phyloP scores from a whole-genome alignment of 2,797 vertebrate genomes.

The Intellagama lesueurii region DNA sequence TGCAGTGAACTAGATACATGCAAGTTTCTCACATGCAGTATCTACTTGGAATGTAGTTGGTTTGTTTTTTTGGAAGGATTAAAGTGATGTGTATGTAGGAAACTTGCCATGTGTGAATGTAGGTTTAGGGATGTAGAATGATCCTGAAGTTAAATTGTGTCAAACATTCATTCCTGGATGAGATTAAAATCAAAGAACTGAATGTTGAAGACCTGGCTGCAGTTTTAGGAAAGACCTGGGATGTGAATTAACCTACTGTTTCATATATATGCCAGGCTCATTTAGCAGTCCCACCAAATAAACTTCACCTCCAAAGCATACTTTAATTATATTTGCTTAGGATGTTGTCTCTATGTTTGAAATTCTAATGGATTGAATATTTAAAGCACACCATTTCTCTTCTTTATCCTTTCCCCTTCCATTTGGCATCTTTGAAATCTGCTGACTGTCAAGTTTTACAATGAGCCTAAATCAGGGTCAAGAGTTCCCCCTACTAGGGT shows the following conservation, averaged over 20 bases:
- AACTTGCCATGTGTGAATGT: neutral
- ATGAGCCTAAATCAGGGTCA: neutral
- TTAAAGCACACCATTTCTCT: neutral
- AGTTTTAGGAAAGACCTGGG: neutral
- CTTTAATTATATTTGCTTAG: conserved; percentile 40
- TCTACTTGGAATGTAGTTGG: neutral
- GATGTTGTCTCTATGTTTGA: conserved; percentile 16
- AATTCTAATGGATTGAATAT: conserved; percentile 23
- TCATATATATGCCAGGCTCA: neutral
- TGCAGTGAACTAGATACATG: neutral
- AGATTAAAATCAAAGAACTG: conserved; percentile 28
- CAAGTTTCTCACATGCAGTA: neutral
- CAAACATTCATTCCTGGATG: conserved; percentile 3
- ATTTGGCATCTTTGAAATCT: conserved; percentile 6
- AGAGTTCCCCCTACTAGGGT: neutral
- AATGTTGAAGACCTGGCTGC: conserved; percentile 28
- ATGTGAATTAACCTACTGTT: conserved; percentile 31
- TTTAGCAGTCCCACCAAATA: conserved; percentile 26
- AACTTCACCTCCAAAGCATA: conserved; percentile 16
- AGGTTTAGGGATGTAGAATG: neutral
- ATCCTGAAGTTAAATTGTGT: neutral
- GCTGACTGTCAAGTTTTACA: neutral
- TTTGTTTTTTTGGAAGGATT: neutral
- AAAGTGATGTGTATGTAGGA: neutral
- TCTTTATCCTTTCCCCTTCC: too few relatives aligned